Evolutionary conservation across 2,888 invertebrate species (phyloP), one percentile per base, ranked within the genome.

Genomic region (Malthinus seriepunctatus): DNA sequence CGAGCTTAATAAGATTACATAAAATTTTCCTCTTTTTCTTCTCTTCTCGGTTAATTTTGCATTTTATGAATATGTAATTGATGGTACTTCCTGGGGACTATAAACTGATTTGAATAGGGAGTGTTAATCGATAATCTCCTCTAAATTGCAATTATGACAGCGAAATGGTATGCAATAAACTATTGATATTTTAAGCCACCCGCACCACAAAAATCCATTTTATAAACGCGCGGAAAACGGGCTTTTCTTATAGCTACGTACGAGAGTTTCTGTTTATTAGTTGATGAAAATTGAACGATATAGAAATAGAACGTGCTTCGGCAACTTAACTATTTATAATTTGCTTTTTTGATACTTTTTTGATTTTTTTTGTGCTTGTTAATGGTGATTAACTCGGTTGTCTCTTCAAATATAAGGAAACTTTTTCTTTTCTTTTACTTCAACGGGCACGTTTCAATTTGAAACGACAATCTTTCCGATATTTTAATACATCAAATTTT

Each of bases 301-400:
- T 23, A 64, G 64, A 63, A 65, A 49, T 50, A 58, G 64, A 62
- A 65, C 67, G 67, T 65, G 67, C 65, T 48, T 34, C 53, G 42
- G 65, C 64, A 67, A 47, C 62, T 67, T 67, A 65, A 65, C 62
- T 60, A 60, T 65, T 64, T 62, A 63, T 64, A 65, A 67, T 67
- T 67, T 58, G 55, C 51, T 54, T 58, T 54, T 56, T 51, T 51
- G 46, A 53, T 48, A 48, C 42, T 53, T 50, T 53, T 59, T 35
- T 51, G 50, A 14, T 38, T 38, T 53, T 45, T 42, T 51, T 47
- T 51, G 34, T 47, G 42, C 44, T 42, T 51, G 39, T 47, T 51
- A 56, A 56, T 56, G 37, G 48, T 48, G 51, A 56, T 52, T 39
- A 56, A 51, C 23, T 23, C 23, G 23, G 10, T 15, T 47, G 8